Percentiles rank a stretch among this genome's conserved stretches.
These are phyloP conservation scores for Pseudomyrmex concolor DNA, from an alignment of 1,140 invertebrate genomes.

Conservation along the genomic window DNA sequence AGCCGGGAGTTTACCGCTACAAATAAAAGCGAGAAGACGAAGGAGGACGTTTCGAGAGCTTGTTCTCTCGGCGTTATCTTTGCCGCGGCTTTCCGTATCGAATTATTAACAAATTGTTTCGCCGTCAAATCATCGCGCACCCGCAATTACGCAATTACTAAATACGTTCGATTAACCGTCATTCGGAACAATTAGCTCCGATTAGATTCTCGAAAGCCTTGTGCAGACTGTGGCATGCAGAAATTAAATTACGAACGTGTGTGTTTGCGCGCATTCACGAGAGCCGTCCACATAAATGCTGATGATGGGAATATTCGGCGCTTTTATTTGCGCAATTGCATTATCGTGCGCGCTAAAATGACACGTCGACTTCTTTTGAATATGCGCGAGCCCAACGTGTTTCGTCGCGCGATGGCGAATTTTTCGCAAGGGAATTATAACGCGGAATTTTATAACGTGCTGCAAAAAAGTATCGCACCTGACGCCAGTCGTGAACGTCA, in stretches of 20 bases:
- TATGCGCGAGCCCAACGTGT: background rate
- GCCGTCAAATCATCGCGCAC: background rate
- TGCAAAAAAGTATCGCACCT: background rate
- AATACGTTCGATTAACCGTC: background rate
- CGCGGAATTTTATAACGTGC: background rate
- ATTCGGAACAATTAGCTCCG: background rate
- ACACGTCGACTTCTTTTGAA: conserved; percentile 29
- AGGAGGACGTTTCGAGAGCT: conserved; percentile 15
- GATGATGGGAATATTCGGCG: conserved; percentile 43
- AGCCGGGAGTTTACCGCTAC: conserved; percentile 53
- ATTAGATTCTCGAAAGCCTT: conserved; percentile 1
- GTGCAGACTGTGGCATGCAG: background rate
- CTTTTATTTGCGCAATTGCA: conserved; percentile 40
- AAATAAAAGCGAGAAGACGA: conserved; percentile 26
- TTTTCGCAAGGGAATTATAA: background rate
- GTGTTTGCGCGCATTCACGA: conserved; percentile 17
- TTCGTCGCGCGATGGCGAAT: too few species aligned
- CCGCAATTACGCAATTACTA: conserved; percentile 19
- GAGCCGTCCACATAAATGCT: conserved; percentile 7
- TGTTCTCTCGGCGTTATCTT: conserved; percentile 2
- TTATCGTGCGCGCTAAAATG: conserved; percentile 4
- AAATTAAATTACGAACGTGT: conserved; percentile 29
- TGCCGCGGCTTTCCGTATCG: background rate
- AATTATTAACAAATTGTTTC: background rate
- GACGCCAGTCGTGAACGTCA: background rate